Evolutionary conservation across 2,888 invertebrate genomes (phyloP).

Genomic region (Chamaedrilus cognettii): DNA sequence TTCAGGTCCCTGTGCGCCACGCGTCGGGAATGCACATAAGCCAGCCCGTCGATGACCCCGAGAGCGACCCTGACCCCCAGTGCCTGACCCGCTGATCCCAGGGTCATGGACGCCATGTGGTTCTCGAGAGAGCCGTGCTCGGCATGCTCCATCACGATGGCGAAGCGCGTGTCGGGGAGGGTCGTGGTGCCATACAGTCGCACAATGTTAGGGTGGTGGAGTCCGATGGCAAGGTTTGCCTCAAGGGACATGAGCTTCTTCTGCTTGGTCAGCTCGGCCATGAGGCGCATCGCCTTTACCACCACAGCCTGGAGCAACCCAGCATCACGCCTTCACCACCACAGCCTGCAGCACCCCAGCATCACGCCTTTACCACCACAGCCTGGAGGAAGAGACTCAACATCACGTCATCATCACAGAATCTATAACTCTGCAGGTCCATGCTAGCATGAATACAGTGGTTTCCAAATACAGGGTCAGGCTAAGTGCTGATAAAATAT

Average conservation of each 20-base stretch:
- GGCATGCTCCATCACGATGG: slow-evolving; percentile 1
- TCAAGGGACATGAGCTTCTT: neutral
- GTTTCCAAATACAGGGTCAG: no score
- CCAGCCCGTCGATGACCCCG: slow-evolving; percentile 4
- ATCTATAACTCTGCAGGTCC: no score
- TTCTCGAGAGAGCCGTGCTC: neutral
- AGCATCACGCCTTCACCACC: no score
- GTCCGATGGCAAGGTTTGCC: slow-evolving; percentile 1
- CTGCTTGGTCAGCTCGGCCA: neutral
- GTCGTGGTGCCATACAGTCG: neutral
- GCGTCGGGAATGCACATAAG: neutral
- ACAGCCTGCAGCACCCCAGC: no score
- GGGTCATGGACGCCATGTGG: neutral
- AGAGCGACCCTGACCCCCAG: neutral
- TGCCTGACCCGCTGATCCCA: neutral
- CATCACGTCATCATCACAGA: no score
- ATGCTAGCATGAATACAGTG: no score
- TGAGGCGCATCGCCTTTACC: neutral
- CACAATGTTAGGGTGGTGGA: neutral
- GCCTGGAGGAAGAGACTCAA: no score
- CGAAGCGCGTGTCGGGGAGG: neutral
- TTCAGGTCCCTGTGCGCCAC: slow-evolving; percentile 1
- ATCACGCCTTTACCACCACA: no score
- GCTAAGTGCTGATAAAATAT: no score
- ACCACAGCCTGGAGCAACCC: neutral